Conservation (phyloP, 2,113 vertebrate species). For the Salvelinus fontinalis region DNA sequence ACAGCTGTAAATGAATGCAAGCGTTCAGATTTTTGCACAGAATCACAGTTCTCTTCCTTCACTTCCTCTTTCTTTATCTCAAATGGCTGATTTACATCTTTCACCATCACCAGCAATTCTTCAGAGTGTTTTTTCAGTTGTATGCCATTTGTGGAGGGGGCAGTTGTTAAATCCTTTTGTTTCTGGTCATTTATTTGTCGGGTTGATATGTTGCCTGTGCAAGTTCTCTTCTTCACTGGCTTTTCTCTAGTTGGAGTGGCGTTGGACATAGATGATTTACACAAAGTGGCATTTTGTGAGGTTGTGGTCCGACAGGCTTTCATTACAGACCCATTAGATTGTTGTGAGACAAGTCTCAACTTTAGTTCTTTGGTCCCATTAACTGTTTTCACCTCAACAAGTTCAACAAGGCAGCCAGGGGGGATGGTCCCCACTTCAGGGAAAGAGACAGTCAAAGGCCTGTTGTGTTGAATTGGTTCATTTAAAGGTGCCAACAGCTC, state of each 20-base stretch:
- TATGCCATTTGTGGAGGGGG: neutral
- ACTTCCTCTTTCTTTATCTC: constrained; percentile 31
- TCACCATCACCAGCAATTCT: constrained; percentile 35
- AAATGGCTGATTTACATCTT: constrained; percentile 22
- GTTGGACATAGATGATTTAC: constrained; percentile 48
- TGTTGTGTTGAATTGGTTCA: constrained; percentile 79
- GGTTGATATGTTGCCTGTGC: constrained; percentile 31
- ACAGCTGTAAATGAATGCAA: constrained; percentile 31
- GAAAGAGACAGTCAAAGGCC: constrained; percentile 86
- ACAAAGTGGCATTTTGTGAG: constrained; percentile 27
- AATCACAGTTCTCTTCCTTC: neutral
- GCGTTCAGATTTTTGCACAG: constrained; percentile 24
- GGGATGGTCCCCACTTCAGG: constrained; percentile 87
- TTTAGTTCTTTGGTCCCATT: constrained; percentile 88
- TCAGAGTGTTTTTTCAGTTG: neutral
- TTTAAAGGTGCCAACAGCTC: constrained; percentile 78
- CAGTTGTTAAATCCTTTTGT: constrained; percentile 21
- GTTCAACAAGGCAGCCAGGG: constrained; percentile 87
- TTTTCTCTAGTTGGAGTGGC: constrained; percentile 37
- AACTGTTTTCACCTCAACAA: constrained; percentile 91
- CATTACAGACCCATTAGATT: constrained; percentile 50
- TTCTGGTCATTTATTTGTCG: constrained; percentile 39
- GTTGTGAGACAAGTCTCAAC: constrained; percentile 84
- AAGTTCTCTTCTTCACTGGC: constrained; percentile 30
- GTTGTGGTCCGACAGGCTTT: constrained; percentile 43